These are phyloP conservation scores for Bombyx huttoni DNA, from an alignment of 2,888 invertebrate genomes.

Conservation along the genomic window DNA sequence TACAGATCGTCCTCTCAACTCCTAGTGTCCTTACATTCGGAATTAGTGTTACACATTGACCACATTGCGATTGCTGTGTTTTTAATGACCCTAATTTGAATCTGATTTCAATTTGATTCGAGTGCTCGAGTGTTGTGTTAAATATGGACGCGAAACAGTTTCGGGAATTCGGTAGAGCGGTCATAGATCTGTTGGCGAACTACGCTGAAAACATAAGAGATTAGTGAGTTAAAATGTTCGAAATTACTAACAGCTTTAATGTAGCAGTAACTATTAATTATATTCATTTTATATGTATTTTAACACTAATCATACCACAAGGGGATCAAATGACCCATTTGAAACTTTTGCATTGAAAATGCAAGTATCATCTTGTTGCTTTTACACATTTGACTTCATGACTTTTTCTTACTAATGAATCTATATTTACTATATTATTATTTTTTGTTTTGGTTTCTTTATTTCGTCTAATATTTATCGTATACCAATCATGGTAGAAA, in stretches of 20 bases:
- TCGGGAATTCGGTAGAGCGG: slow-evolving; percentile 86
- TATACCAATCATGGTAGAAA: too few relatives aligned
- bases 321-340: too few relatives aligned
- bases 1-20: slow-evolving; percentile 37
- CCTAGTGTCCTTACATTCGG: slow-evolving; percentile 16
- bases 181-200: slow-evolving; percentile 92
- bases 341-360: too few relatives aligned
- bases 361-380: too few relatives aligned
- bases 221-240: slow-evolving; percentile 58
- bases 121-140: slow-evolving; percentile 16
- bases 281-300: too few relatives aligned
- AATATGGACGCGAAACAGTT: slow-evolving; percentile 84
- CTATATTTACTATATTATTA: too few relatives aligned
- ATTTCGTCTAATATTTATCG: too few relatives aligned
- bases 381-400: too few relatives aligned
- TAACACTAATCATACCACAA: too few relatives aligned
- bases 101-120: slow-evolving; percentile 1
- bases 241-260: not conserved
- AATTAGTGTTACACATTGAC: not conserved
- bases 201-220: slow-evolving; percentile 89
- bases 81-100: not conserved
- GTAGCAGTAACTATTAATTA: not conserved
- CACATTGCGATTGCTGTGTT: not conserved
- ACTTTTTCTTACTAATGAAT: too few relatives aligned
- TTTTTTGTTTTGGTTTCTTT: too few relatives aligned